Conservation (phyloP, 1,140 invertebrate species). For the Archivesica marissinica region DNA sequence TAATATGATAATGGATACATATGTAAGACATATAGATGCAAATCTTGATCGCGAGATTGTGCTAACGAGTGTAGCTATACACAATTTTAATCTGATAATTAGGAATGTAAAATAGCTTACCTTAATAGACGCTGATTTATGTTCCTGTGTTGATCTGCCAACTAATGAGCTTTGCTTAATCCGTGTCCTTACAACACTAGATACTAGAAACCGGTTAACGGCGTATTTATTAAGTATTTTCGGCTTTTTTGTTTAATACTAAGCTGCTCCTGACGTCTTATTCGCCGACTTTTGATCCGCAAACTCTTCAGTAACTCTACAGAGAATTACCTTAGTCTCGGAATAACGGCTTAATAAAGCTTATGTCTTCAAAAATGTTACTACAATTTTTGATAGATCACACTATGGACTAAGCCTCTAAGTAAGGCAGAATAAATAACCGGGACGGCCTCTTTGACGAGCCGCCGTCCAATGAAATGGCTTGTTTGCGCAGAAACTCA, state of each 20-base stretch:
- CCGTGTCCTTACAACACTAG: constrained; percentile 29
- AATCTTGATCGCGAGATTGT: no score
- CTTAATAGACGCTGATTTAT: constrained; percentile 46
- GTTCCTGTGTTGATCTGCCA: constrained; percentile 25
- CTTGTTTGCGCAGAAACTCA: neutral
- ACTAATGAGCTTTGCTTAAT: constrained; percentile 55
- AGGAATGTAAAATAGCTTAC: constrained; percentile 31
- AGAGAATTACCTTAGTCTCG: constrained; percentile 48
- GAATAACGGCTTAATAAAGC: constrained; percentile 57
- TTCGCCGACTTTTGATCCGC: constrained; percentile 27
- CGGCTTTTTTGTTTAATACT: constrained; percentile 61
- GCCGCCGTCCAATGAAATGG: constrained; percentile 38
- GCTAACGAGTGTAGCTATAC: no score
- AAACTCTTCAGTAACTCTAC: constrained; percentile 52
- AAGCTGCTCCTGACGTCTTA: constrained; percentile 52
- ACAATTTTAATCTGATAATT: constrained; percentile 21
- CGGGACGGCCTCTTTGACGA: constrained; percentile 37
- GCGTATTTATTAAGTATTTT: constrained; percentile 58
- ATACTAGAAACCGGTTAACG: constrained; percentile 52
- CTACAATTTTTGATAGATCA: constrained; percentile 63
- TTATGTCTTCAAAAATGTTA: constrained; percentile 66
- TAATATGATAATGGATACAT: no score
- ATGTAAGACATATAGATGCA: no score
- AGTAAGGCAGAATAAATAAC: constrained; percentile 62
- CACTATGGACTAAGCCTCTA: constrained; percentile 52